Percentiles rank a stretch among this genome's conserved stretches.
These are phyloP conservation scores for Volucella inflata DNA, from an alignment of 2,888 invertebrate species.

Conservation along the genomic window DNA sequence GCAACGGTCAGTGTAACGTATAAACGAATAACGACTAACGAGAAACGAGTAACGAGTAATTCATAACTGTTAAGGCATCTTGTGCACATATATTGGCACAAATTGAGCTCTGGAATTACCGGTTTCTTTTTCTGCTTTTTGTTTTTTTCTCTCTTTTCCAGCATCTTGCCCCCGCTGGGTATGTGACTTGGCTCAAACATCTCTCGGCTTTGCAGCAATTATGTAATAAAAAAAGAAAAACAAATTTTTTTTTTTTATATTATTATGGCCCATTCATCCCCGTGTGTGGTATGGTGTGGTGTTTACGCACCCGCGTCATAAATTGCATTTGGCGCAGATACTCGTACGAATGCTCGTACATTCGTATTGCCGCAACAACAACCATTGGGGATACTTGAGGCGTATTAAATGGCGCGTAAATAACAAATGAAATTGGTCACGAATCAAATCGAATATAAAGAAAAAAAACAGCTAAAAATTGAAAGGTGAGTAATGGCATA, in stretches of 20 bases:
- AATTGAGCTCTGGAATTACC: slow-evolving; percentile 61
- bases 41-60: no score
- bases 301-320: slow-evolving; percentile 56
- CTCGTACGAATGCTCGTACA: neutral
- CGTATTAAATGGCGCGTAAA: slow-evolving; percentile 49
- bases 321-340: neutral
- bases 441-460: slow-evolving; percentile 21
- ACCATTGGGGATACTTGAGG: neutral
- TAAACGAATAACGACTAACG: no score
- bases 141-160: slow-evolving; percentile 3
- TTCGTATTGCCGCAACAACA: neutral
- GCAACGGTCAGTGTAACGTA: slow-evolving; percentile 3
- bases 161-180: slow-evolving; percentile 19
- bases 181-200: neutral
- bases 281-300: neutral
- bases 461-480: slow-evolving; percentile 1
- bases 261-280: slow-evolving; percentile 24
- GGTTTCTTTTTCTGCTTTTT: slow-evolving; percentile 42
- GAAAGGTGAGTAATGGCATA: slow-evolving; percentile 62
- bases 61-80: slow-evolving; percentile 43
- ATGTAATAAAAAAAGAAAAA: slow-evolving; percentile 42
- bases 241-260: neutral
- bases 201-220: slow-evolving; percentile 21
- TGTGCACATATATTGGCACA: slow-evolving; percentile 23
- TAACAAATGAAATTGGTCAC: slow-evolving; percentile 43